Conservation (phyloP, 2,797 vertebrate species). For the Cyprinodon diabolis region DNA sequence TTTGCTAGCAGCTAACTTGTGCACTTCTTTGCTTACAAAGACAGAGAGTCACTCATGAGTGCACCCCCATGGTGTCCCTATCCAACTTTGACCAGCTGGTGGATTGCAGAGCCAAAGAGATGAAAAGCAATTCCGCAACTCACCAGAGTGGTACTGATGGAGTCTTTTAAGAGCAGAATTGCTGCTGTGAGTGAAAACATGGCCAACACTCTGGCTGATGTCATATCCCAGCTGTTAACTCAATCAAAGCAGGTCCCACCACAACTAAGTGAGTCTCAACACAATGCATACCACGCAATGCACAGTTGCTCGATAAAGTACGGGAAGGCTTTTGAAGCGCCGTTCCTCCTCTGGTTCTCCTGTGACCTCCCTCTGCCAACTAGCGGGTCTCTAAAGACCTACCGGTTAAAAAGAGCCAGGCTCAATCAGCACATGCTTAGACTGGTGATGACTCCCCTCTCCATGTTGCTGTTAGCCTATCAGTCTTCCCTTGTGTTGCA, state of each 20-base stretch:
- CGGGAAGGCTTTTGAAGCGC: slow-evolving; percentile 66
- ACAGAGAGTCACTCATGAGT: slow-evolving; percentile 66
- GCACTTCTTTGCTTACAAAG: slow-evolving; percentile 31
- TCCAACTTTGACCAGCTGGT: slow-evolving; percentile 78
- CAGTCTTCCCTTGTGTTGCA: slow-evolving; percentile 78
- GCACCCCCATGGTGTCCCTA: slow-evolving; percentile 59
- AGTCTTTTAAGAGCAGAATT: slow-evolving; percentile 86
- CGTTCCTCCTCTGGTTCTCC: slow-evolving; percentile 57
- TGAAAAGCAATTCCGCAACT: slow-evolving; percentile 80
- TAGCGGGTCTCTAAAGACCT: slow-evolving; percentile 64
- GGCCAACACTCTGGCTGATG: slow-evolving; percentile 81
- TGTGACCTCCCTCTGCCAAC: slow-evolving; percentile 66
- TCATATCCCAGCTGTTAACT: slow-evolving; percentile 86
- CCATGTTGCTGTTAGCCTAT: slow-evolving; percentile 81
- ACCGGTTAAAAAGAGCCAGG: slow-evolving; percentile 74
- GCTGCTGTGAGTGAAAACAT: slow-evolving; percentile 82
- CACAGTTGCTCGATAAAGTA: slow-evolving; percentile 69
- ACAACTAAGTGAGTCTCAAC: slow-evolving; percentile 61
- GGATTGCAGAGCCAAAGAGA: slow-evolving; percentile 74
- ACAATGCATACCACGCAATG: slow-evolving; percentile 60
- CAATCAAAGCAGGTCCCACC: slow-evolving; percentile 75
- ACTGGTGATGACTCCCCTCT: slow-evolving; percentile 72
- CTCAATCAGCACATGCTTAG: slow-evolving; percentile 84
- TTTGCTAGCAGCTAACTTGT: slow-evolving; percentile 30
- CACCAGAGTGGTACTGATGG: slow-evolving; percentile 80